Conservation (phyloP, 2,797 vertebrate species). For the Nyctalus aviator region DNA sequence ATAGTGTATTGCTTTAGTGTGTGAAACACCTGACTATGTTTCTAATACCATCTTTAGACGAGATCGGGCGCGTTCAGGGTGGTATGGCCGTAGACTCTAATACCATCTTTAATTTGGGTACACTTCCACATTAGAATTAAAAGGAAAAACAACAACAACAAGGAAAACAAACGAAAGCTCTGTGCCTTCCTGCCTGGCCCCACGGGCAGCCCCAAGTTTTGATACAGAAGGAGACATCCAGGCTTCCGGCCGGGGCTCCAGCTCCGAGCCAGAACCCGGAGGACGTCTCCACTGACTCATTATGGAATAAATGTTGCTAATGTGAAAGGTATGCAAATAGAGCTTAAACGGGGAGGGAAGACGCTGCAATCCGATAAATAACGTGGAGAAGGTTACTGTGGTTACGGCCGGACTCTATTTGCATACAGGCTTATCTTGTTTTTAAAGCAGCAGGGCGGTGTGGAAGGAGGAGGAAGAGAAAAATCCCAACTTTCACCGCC, state of each 20-base stretch:
- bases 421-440: slow-evolving; percentile 79
- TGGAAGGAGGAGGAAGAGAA: neutral
- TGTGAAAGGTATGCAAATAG: slow-evolving; percentile 74
- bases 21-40: neutral
- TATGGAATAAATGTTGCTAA: slow-evolving; percentile 63
- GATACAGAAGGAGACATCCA: neutral
- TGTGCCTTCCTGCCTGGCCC: neutral
- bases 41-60: neutral
- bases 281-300: slow-evolving; percentile 48
- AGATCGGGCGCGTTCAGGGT: too few relatives aligned
- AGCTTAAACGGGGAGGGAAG: slow-evolving; percentile 53
- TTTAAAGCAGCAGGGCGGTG: slow-evolving; percentile 60
- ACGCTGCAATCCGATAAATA: slow-evolving; percentile 71
- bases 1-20: neutral
- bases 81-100: too few relatives aligned
- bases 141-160: neutral
- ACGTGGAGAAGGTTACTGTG: slow-evolving; percentile 61
- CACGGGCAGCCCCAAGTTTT: neutral
- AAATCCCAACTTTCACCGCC: slow-evolving; percentile 61
- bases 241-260: neutral
- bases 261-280: neutral
- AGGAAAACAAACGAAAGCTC: neutral
- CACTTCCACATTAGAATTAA: neutral
- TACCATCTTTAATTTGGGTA: neutral
- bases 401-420: slow-evolving; percentile 68